Conservation (phyloP, 2,888 invertebrate genomes). For the Sminthurinus aureus region DNA sequence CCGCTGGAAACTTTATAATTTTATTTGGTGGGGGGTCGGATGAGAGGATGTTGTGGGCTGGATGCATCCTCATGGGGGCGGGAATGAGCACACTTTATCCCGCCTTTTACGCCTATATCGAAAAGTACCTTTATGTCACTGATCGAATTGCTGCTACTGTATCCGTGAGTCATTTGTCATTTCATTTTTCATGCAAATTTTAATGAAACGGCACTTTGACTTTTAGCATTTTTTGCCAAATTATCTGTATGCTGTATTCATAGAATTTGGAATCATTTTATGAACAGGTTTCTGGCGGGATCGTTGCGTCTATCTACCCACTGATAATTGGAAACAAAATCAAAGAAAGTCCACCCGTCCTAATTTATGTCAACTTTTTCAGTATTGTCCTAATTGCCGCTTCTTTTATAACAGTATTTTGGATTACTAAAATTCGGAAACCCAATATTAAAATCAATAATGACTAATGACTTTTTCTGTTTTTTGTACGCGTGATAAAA, state of each 20-base stretch:
- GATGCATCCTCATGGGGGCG: conserved; percentile 41
- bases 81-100: conserved; percentile 42
- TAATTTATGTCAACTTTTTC: not conserved
- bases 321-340: not conserved
- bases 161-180: no score
- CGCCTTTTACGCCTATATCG: conserved; percentile 44
- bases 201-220: no score
- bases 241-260: no score
- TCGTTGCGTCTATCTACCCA: not conserved
- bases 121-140: conserved; percentile 45
- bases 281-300: not conserved
- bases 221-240: no score
- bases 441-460: not conserved
- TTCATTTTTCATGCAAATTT: no score
- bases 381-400: not conserved
- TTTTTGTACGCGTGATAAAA: no score
- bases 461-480: no score
- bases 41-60: conserved; percentile 33
- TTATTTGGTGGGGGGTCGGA: conserved; percentile 28
- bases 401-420: not conserved
- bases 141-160: conserved; percentile 37
- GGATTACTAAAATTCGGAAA: not conserved
- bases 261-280: no score
- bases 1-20: not conserved
- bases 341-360: not conserved